Base-by-base conservation (phyloP, 2,113 vertebrate species). In the Artemisiospiza belli region DNA sequence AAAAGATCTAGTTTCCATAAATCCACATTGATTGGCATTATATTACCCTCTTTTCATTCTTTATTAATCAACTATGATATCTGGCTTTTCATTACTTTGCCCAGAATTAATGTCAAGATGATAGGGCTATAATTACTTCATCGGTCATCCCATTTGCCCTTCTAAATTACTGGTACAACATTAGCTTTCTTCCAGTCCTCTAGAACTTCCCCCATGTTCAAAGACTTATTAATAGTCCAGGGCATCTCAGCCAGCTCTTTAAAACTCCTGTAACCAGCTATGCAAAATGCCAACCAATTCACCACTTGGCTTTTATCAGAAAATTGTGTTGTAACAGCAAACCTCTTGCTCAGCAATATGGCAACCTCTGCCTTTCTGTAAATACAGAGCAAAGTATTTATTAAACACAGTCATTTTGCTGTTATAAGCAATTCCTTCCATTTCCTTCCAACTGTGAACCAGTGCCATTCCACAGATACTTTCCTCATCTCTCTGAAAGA, bases 1-100 rank as follows among this genome's bases (percentile, higher is more conserved):
- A 96, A 97, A 97, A 95, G 87, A 96, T 94, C 94, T 96, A 92
- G 95, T 95, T 97, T 97, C 96, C 96, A 97, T 97, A 97, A 96
- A 97, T 96, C 81, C 94, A 94, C 94, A 97, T 95, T 96, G 94
- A 96, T 96, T 97, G 96, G 95, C 95, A 92, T 95, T 97, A 96
- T 96, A 97, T 96, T 96, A 96, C 84, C 94, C 91, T 95, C 92
- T 95, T 96, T 97, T 95, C 94, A 97, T 97, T 96, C 95, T 95
- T 97, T 96, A 97, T 97, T 96, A 97, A 97, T 96, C 95, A 96
- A 94, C 95, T 95, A 96, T 95, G 93, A 96, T 96, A 97, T 96
- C 93, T 92, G 66, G 91, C 96, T 97, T 96, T 97, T 95, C 95
- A 96, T 96, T 97, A 96, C 96, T 96, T 95, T 95, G 83, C 93